phyloP scores from a whole-genome alignment of 2,797 vertebrate species.

The Pangasius macronema region DNA sequence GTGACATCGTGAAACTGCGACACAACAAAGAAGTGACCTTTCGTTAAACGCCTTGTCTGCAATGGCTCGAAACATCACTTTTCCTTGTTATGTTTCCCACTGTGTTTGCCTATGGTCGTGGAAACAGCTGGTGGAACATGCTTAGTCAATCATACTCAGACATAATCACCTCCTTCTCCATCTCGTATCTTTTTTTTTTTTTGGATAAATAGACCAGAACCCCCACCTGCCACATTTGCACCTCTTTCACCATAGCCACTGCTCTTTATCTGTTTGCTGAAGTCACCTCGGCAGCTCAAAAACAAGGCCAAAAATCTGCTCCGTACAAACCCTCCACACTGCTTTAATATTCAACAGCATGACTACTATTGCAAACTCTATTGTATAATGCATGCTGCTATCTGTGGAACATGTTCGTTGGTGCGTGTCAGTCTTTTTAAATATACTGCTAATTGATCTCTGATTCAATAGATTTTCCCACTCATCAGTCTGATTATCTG shows the following conservation, averaged over 20 bases:
- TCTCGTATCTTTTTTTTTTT: not conserved
- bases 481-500: not conserved
- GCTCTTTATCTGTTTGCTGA: not conserved
- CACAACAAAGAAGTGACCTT: not conserved
- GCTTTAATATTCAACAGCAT: not conserved
- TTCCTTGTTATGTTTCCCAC: not conserved
- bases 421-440: not conserved
- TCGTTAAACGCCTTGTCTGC: not conserved
- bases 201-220: not conserved
- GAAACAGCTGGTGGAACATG: conserved; percentile 7
- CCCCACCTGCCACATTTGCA: not conserved
- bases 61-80: too few species aligned
- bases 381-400: not conserved
- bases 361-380: not conserved
- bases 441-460: not conserved
- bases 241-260: not conserved
- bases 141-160: not conserved
- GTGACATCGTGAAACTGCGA: not conserved
- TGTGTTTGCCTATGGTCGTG: not conserved
- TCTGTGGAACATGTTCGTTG: not conserved
- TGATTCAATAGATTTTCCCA: too few species aligned
- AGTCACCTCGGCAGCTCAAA: not conserved
- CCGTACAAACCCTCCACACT: not conserved
- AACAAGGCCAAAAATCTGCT: too few species aligned
- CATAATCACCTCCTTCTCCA: not conserved